Percentiles rank a stretch among this genome's conserved stretches.
phyloP scores from a whole-genome alignment of 2,888 invertebrate species.

The Lamellibrachia columna region DNA sequence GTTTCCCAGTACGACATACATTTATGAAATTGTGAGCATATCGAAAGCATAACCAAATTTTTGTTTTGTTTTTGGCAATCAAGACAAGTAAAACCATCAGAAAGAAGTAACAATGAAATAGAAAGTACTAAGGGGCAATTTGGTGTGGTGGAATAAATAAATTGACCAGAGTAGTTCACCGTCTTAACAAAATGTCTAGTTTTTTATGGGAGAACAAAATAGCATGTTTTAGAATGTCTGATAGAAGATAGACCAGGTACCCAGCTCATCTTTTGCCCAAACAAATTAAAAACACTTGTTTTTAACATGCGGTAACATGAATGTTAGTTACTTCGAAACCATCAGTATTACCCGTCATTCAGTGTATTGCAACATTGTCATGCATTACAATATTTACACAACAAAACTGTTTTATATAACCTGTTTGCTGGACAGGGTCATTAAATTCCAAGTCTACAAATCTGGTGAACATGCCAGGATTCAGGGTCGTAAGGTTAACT shows the following conservation, averaged over 20 bases:
- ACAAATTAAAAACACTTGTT: background rate
- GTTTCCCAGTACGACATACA: background rate
- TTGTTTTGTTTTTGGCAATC: background rate
- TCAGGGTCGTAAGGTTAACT: background rate
- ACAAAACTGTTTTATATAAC: background rate
- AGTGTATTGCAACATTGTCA: background rate
- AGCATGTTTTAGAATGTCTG: background rate
- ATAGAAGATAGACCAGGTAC: too few relatives aligned
- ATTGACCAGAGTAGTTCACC: background rate
- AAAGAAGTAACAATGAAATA: background rate
- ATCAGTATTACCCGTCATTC: background rate
- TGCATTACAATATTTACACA: background rate
- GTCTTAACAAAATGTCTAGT: background rate
- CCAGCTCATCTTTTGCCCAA: too few relatives aligned
- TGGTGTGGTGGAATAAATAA: slow-evolving; percentile 7
- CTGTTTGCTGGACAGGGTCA: background rate
- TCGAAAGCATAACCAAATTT: background rate
- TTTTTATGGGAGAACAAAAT: background rate
- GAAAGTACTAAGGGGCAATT: background rate
- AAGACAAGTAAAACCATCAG: background rate
- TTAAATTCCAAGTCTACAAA: background rate
- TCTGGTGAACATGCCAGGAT: background rate
- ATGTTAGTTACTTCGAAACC: background rate
- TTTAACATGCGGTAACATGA: background rate
- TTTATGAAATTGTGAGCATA: background rate